Evolutionary conservation across 1,140 invertebrate species (phyloP), one percentile per base, ranked within the genome.

Genomic region (Plodia interpunctella): DNA sequence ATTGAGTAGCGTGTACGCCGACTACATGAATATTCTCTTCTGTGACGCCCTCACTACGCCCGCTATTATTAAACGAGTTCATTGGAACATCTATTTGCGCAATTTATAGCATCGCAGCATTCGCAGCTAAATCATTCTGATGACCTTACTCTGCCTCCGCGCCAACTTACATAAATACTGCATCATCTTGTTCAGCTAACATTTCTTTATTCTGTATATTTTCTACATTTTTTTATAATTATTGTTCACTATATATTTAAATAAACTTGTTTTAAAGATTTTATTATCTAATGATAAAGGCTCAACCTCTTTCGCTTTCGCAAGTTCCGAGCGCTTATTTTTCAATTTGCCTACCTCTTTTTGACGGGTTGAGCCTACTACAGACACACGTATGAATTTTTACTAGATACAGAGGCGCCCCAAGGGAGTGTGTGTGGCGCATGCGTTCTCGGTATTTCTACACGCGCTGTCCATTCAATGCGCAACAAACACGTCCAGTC

Each of bases 81-180:
- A 89, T 85, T 87, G 84, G 84, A 87, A 89, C 84, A 87, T 89
- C 86, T 87, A 87, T 89, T 89, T 89, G 83, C 84, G 87, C 83
- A 87, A 89, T 89, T 87, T 79, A 71, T 81, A 86, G 77, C 78
- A 80, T 80, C 76, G 75, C 76, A 68, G 66, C 79, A 80, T 79
- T 80, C 76, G 75, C 76, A 68, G 65, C 79, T 81, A 80, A 76
- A 80, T 72, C 78, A 86, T 83, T 79, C 73, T 75, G 74, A 78
- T 81, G 83, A 87, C 83, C 80, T 87, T 85, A 81, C 76, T 68
- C 67, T 71, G 73, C 71, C 78, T 77, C 63, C 61, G 62, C 66
- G 60, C 57, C 25, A 55, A 55, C 59, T 55, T 59, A 19, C 25
- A 51, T 35, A 55, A 53, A 55, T 59, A 44, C 54, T 49, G 15